A percentile compares a stretch with the other conserved stretches of the same genome.
phyloP scores from a whole-genome alignment of 2,113 vertebrate species.

The Thamnaconus septentrionalis region DNA sequence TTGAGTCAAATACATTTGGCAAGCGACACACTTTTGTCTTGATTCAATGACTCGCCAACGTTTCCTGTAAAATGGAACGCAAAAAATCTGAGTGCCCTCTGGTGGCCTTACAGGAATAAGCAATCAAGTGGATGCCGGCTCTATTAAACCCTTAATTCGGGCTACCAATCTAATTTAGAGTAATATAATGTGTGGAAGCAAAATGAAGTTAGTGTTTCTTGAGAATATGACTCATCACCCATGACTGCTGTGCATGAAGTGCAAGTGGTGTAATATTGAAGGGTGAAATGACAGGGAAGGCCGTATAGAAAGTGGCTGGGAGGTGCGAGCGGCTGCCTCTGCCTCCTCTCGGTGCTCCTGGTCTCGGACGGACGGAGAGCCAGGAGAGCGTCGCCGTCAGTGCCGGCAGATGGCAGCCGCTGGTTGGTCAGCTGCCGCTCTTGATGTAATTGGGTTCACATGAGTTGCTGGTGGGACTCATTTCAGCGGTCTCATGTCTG shows the following conservation, averaged over 20 bases:
- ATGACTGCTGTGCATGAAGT: slow-evolving; percentile 15
- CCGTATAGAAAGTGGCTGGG: no score
- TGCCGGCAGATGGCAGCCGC: background rate
- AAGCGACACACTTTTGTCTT: no score
- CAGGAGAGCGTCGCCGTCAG: background rate
- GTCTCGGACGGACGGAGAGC: background rate
- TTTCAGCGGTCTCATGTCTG: slow-evolving; percentile 58
- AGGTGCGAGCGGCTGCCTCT: no score
- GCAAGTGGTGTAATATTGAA: slow-evolving; percentile 1
- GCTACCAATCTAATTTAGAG: slow-evolving; percentile 34
- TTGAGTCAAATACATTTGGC: no score
- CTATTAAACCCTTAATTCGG: slow-evolving; percentile 34
- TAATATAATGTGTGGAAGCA: slow-evolving; percentile 9
- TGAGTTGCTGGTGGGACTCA: slow-evolving; percentile 62
- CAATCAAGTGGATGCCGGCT: slow-evolving; percentile 43
- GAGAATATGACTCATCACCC: slow-evolving; percentile 7
- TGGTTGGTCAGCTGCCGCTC: slow-evolving; percentile 54
- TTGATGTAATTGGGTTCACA: slow-evolving; percentile 69
- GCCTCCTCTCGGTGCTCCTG: background rate
- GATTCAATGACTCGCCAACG: no score
- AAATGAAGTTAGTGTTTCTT: slow-evolving; percentile 49
- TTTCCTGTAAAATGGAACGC: no score
- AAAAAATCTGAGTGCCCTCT: background rate
- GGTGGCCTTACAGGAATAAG: background rate
- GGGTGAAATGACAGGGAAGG: no score